A percentile compares a stretch with the other conserved stretches of the same genome.
phyloP scores from a whole-genome alignment of 2,113 vertebrate species.

The Mesembrinibis cayennensis region DNA sequence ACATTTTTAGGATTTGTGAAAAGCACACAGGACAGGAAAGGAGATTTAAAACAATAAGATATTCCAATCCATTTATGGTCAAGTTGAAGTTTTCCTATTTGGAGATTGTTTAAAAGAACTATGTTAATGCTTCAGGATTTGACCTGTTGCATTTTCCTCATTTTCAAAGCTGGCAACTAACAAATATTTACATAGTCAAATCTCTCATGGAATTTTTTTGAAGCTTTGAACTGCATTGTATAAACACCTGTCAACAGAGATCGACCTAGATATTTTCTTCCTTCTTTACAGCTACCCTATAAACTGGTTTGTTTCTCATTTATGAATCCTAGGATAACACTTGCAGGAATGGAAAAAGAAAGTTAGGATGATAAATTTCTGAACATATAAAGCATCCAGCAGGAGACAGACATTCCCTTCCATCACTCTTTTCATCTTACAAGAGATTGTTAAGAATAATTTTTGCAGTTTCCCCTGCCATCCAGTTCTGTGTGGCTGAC shows the following conservation, averaged over 20 bases:
- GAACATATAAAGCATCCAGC: neutral
- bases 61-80: neutral
- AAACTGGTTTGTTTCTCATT: neutral
- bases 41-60: neutral
- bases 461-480: neutral
- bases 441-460: neutral
- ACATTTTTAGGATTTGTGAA: neutral
- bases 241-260: neutral
- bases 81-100: neutral
- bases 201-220: neutral
- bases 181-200: conserved; percentile 5
- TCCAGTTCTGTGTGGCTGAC: neutral
- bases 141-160: neutral
- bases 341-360: neutral
- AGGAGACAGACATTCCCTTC: neutral
- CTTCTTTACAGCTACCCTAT: neutral
- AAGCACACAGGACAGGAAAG: neutral
- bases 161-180: neutral
- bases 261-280: neutral
- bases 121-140: neutral
- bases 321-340: neutral
- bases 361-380: neutral
- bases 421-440: neutral
- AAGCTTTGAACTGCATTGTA: neutral
- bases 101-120: neutral